Evolutionary conservation across 2,113 vertebrate species (phyloP).

Genomic region (Colius striatus): DNA sequence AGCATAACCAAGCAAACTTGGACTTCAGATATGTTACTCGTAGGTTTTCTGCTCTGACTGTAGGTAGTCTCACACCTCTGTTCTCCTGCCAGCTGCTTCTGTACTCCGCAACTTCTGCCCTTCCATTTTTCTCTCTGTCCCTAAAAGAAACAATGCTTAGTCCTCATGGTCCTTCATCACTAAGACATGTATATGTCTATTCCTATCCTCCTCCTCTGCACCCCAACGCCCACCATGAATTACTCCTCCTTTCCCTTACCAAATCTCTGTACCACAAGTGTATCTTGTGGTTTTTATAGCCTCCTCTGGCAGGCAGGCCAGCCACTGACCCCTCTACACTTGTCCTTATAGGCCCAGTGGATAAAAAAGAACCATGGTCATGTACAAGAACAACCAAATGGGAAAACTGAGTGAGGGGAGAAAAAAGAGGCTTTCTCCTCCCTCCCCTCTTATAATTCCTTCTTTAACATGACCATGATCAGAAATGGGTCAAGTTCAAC

Average conservation of each 20-base stretch:
- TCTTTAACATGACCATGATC: neutral
- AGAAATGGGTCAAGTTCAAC: neutral
- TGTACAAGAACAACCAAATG: neutral
- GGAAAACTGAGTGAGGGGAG: neutral
- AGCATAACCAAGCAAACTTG: neutral
- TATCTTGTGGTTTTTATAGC: neutral
- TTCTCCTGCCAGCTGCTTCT: neutral
- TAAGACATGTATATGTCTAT: neutral
- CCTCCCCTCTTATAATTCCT: neutral
- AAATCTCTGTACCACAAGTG: neutral
- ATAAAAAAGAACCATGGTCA: neutral
- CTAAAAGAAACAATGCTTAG: neutral
- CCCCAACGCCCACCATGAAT: neutral
- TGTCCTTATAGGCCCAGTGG: neutral
- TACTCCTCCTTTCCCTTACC: neutral
- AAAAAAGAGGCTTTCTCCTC: neutral
- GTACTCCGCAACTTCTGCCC: neutral
- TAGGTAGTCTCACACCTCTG: neutral
- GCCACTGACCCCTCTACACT: neutral
- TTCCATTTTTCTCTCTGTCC: neutral
- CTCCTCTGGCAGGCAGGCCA: neutral
- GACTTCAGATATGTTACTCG: neutral
- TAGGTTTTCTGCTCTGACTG: neutral
- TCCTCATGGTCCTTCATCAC: neutral
- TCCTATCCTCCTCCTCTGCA: neutral